Conservation (phyloP, 2,113 vertebrate species). For the human (Homo sapiens) region GRCh38 chr7:133655501-133656000, state of each 20-base stretch:
- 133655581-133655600: background rate
- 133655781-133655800: background rate
- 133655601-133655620: background rate
- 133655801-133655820: background rate
- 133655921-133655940: background rate
- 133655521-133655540: background rate
- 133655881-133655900: background rate
- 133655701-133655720: background rate
- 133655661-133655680: background rate
- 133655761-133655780: background rate
- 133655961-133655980: background rate
- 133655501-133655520: background rate
- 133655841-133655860: background rate
- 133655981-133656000: background rate
- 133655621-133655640: background rate
- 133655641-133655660: background rate
- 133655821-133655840: background rate
- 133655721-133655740: background rate
- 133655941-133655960: background rate
- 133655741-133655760: background rate
- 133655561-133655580: background rate
- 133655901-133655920: background rate
- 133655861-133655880: background rate
- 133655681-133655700: background rate
- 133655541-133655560: background rate